Evolutionary conservation across 2,113 vertebrate genomes (phyloP).

Genomic region (Thalassoma bifasciatum): DNA sequence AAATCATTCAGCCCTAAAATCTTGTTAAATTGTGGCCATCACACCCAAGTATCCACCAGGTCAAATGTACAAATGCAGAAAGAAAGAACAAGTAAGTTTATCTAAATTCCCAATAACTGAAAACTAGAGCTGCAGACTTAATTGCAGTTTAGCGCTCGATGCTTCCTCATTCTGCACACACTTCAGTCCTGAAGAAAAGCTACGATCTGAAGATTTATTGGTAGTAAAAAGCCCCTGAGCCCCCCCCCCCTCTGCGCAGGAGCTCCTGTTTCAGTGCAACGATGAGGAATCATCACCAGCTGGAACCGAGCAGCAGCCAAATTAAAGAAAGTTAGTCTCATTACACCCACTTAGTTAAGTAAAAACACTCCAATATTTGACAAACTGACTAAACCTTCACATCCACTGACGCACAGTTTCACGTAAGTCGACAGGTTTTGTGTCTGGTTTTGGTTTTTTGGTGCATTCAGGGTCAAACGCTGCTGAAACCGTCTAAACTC

Average conservation of each 20-base stretch:
- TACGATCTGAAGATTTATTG: not conserved
- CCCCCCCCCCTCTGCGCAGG: not conserved
- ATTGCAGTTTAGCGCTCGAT: too few relatives aligned
- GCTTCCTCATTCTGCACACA: too few relatives aligned
- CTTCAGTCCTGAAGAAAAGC: not conserved
- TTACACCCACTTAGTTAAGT: slow-evolving; percentile 5
- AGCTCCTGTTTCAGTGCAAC: not conserved
- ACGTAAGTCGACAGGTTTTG: not conserved
- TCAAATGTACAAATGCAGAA: too few relatives aligned
- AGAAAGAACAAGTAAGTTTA: too few relatives aligned
- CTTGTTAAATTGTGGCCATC: too few relatives aligned
- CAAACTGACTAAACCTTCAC: not conserved
- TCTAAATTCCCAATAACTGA: too few relatives aligned
- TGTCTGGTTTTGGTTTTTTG: too few relatives aligned
- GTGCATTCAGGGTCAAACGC: not conserved
- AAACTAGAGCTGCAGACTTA: too few relatives aligned
- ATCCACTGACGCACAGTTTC: not conserved
- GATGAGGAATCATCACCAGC: slow-evolving; percentile 46
- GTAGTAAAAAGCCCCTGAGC: not conserved
- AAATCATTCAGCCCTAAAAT: too few relatives aligned
- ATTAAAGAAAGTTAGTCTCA: slow-evolving; percentile 10
- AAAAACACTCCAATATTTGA: not conserved
- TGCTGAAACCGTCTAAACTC: not conserved
- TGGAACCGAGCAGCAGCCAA: slow-evolving; percentile 33
- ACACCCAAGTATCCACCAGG: too few relatives aligned